Evolutionary conservation across 2,888 invertebrate species (phyloP), one percentile per base, ranked within the genome.

Genomic region (Microchrysa polita): DNA sequence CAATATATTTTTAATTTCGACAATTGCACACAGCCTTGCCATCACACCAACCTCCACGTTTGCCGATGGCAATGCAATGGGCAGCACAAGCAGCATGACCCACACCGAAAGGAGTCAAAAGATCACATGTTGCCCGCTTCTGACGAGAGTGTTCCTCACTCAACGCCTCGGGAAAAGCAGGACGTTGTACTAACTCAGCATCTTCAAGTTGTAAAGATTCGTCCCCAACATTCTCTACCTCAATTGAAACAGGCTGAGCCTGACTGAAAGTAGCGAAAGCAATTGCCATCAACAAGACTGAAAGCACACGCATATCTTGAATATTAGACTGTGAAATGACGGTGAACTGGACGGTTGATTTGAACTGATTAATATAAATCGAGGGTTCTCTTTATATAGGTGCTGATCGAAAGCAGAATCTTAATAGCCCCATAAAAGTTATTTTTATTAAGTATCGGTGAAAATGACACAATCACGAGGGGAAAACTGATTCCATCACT

Each of bases 41-140:
- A 76, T 81, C 78, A 53, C 81, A 82, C 72, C 80, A 79, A 59
- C 82, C 83, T 18, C 82, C 83, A 12, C 69, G 77, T 76, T 74
- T 80, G 63, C 81, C 78, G 27, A 73, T 73, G 5, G 73, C 74
- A 5, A 83, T 73, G 71, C 83, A 83, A 73, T 82, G 80, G 9
- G 78, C 78, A n/a, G 81, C 83, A 77, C 83, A 83, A 40, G 82
- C 81, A 14, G 82, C 78, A 76, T 83, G 79, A 53, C 81, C 81
- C 4, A 82, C 60, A 0, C 69, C 69, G 10, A 76, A 74, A 1
- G 69, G 65, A 71, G 80, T 79, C 10, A 82, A 72, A 1, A 83
- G 78, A 76, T 83, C 83, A 73, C 83, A 83, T 9, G 83, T 83
- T 12, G 80, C 79, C 75, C 83, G 75, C 74, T 79, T 81, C 0